Base-by-base conservation (phyloP, 2,797 vertebrate genomes). In the Enteromius fasciolatus region DNA sequence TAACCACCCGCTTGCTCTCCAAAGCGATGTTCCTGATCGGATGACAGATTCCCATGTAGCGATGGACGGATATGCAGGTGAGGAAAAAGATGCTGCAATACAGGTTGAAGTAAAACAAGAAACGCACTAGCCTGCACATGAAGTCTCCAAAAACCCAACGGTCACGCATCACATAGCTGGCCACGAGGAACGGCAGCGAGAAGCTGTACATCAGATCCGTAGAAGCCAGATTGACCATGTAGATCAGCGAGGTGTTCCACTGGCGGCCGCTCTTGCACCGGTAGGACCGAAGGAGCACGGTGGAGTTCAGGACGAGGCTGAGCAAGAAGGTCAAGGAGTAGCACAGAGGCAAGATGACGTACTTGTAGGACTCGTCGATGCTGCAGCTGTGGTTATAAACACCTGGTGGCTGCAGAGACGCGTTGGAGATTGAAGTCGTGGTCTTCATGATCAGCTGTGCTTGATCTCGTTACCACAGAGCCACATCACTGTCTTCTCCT, bases 51-150 rank as follows among this genome's bases (percentile, higher is more conserved):
- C 95, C 95, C 90, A 95, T 88, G 87, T 96, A 96, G 84, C 95
- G 95, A 87, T 82, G 88, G 84, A 92, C 94, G 1, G 95, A 96
- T 87, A 96, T 96, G 81, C 95, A 96, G 23, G 95, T 95, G 89
- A 96, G 94, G 90, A 96, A 96, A 90, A 95, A 95, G 86, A 95
- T 95, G 83, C 95, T 95, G 90, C 94, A 95, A 89, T 95, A 96
- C 44, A 95, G 94, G 87, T 96, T 96, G 72, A 96, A 96, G 87
- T 96, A 96, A 89, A 96, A 96, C 17, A 96, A 93, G 78, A 96
- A 96, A 4, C 95, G 94, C 6, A 96, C 95, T 75, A 96, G 87
- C 9, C 95, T 93, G 85, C 95, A 96, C 94, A 96, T 96, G 86
- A 95, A 95, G 91, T 96, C 95, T 9, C 95, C 95, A 28, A 96